Base-by-base conservation (phyloP, 1,140 invertebrate species). In the Calephelis nemesis region DNA sequence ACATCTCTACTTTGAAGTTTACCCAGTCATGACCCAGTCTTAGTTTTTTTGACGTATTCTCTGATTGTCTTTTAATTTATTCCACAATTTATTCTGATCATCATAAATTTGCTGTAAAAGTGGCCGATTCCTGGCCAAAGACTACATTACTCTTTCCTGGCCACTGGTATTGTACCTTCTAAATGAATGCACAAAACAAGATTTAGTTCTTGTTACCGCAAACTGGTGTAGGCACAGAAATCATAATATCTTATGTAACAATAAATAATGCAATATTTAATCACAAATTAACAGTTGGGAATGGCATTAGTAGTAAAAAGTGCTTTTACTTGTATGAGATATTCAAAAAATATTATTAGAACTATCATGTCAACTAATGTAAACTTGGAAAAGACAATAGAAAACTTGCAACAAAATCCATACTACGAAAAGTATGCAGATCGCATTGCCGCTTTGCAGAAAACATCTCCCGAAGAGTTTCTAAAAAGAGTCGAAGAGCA, bases 361-460 rank as follows among this genome's bases (percentile, higher is more conserved):
- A 58, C 8, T 30, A 67, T 67, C 15, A 67, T 67, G 52, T 39
- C 52, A 15, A 58, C 65, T 9, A 67, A 58, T 60, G 6, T 58
- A 19, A 93, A 85, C 63, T 73, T 92, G 62, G 92, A 95, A 77
- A 94, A 95, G 78, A 93, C 91, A 1, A 72, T 95, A 50, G 94
- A 96, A 71, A 93, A 95, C 39, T 83, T 97, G 45, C 89, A 95
- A 86, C 93, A 89, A 7, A 98, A 97, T 93, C 96, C 96, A 1
- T 97, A 96, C 81, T 97, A 93, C 79, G 94, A 95, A 15, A 98
- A 97, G 84, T 98, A 98, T 90, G 95, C 96, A 0, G 83, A 93
- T 1, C 96, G 97, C 85, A 96, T 97, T 70, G 93, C 95, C 1
- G 91, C 93, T 68, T 76, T 96, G 47, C 96, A 97, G 83, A 90